Conservation (phyloP, 2,113 vertebrate genomes). For the Dascyllus trimaculatus region DNA sequence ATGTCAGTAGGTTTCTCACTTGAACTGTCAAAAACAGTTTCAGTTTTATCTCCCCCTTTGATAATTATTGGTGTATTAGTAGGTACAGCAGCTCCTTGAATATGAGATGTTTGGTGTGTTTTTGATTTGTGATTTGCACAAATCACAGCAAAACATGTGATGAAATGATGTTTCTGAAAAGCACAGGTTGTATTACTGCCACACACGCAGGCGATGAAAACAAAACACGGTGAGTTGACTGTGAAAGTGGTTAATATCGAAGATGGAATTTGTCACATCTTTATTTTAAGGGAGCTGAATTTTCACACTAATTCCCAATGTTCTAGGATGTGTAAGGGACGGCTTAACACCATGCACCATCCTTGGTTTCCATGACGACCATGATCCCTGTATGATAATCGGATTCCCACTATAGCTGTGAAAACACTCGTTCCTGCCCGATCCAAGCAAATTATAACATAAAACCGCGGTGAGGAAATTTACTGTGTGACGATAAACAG, state of each 20-base stretch:
- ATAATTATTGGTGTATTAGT: neutral
- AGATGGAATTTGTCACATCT: constrained; percentile 54
- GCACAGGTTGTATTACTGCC: neutral
- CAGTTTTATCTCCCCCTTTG: neutral
- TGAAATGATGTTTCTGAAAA: neutral
- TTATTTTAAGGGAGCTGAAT: constrained; percentile 74
- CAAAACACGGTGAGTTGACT: neutral
- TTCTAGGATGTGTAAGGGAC: constrained; percentile 78
- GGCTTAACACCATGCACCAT: constrained; percentile 75
- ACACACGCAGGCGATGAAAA: neutral
- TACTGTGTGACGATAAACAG: constrained; percentile 31
- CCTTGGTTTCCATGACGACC: constrained; percentile 86
- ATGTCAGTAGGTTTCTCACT: too few relatives aligned
- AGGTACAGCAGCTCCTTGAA: neutral
- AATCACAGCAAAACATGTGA: neutral
- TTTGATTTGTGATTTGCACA: neutral
- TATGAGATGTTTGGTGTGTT: neutral
- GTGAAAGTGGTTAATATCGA: neutral
- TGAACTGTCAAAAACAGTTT: too few relatives aligned
- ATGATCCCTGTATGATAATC: constrained; percentile 83
- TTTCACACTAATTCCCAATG: constrained; percentile 81
- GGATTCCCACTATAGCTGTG: constrained; percentile 79
- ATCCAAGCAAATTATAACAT: constrained; percentile 68
- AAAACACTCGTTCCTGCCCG: constrained; percentile 70
- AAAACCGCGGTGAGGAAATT: constrained; percentile 49